Conservation (phyloP, 2,113 vertebrate species). For the Gymnocephalus cernua region DNA sequence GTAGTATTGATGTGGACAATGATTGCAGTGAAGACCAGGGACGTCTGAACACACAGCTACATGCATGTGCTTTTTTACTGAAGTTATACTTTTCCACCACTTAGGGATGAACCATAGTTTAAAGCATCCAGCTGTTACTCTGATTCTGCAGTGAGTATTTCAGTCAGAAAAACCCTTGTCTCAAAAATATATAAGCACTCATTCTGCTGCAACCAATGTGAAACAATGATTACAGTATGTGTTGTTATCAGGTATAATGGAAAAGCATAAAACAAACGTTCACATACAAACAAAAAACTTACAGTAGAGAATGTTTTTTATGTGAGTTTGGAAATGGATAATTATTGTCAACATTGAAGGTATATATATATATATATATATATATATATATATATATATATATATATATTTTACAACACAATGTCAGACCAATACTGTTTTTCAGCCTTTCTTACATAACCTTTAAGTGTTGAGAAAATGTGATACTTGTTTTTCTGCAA, state of each 20-base stretch:
- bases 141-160: conserved; percentile 4
- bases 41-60: conserved; percentile 6
- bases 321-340: background rate
- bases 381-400: background rate
- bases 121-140: conserved; percentile 23
- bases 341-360: background rate
- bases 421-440: background rate
- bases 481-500: too few species aligned
- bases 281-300: background rate
- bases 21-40: conserved; percentile 1
- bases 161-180: background rate
- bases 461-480: background rate
- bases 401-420: background rate
- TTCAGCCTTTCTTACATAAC: background rate
- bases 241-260: background rate
- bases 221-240: too few species aligned
- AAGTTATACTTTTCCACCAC: conserved; percentile 6
- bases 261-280: background rate
- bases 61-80: background rate
- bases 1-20: conserved; percentile 6
- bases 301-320: background rate
- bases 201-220: background rate
- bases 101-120: conserved; percentile 23
- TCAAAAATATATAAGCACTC: background rate
- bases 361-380: background rate